Evolutionary conservation across 2,888 invertebrate species (phyloP), one percentile per base, ranked within the genome.

Genomic region (Ectobius pallidus): DNA sequence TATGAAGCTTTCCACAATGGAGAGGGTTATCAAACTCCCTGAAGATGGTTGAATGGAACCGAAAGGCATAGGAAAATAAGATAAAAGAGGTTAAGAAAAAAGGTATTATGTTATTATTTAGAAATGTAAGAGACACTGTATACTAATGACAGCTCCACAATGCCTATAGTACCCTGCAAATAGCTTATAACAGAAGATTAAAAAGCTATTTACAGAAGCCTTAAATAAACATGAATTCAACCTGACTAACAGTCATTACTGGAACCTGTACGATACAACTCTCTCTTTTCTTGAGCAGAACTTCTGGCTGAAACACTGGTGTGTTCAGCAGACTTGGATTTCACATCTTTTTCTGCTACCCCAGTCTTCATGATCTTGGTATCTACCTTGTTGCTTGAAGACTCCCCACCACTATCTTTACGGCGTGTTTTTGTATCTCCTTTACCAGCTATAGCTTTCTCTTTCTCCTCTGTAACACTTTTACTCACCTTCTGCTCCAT

Each of bases 231-330:
- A 34, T 7, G 34, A 7, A 34, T n/a, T n/a, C n/a, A n/a, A n/a
- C n/a, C 34, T 34, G 34, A 6, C 11, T 34, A 34, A 46, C 30
- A 58, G 14, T 69, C 69, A 20, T 69, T 69, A 18, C 22, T 69
- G 14, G 69, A 69, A 16, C 52, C 25, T 7, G 25, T 22, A 16
- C 55, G 52, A 27, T 55, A 55, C 6, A 69, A 34, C 39, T 69
- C 69, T 11, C 69, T 52, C 55, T 69, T 69, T 30, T 69, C 69
- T 34, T 69, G 69, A 52, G 69, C 69, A 25, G 52, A 52, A n/a
- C 32, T 27, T 52, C 52, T 69, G 11, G 20, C 20, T 42, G 39
- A 32, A 32, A 14, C 44, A 25, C 32, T 32, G 30, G 22, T 6
- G 25, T 65, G 46, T 3, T 65, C 65, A 44, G 14, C 25, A 65